A percentile compares a stretch with the other conserved stretches of the same genome.
phyloP scores from a whole-genome alignment of 2,113 vertebrate genomes.

The Microcebus jonahi region DNA sequence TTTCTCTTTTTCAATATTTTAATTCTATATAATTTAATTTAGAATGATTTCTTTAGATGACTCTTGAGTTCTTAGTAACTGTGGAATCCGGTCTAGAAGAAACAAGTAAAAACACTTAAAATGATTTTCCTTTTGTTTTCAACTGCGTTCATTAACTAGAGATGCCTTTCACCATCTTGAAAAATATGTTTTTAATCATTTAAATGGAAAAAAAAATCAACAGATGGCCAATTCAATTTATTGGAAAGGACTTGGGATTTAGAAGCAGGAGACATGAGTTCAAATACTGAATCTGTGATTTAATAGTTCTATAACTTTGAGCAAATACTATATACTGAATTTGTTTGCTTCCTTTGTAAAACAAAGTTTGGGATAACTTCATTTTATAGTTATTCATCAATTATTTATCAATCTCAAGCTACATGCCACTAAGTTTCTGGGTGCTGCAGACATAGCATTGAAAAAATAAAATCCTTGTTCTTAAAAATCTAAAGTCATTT shows the following conservation, averaged over 20 bases:
- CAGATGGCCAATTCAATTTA: not conserved
- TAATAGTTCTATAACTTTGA: not conserved
- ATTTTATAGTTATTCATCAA: not conserved
- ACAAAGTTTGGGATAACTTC: not conserved
- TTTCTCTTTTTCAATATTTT: constrained; percentile 29
- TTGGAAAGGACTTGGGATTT: not conserved
- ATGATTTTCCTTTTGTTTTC: not conserved
- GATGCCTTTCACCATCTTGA: not conserved
- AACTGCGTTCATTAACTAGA: not conserved
- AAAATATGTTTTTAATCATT: not conserved
- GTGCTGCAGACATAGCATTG: not conserved
- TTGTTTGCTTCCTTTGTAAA: not conserved
- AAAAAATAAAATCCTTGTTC: not conserved
- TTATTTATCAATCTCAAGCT: not conserved
- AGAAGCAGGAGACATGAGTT: not conserved
- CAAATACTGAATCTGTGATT: not conserved
- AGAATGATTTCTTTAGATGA: not conserved
- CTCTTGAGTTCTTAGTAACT: not conserved
- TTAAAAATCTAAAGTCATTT: not conserved
- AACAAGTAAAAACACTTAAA: constrained; percentile 1
- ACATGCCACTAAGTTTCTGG: not conserved
- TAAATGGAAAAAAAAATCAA: not conserved
- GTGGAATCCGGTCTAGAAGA: not conserved
- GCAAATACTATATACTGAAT: not conserved
- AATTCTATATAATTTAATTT: constrained; percentile 31